These are phyloP conservation scores for Hydrolagus colliei DNA, from an alignment of 2,797 vertebrate genomes.

Conservation along the genomic window DNA sequence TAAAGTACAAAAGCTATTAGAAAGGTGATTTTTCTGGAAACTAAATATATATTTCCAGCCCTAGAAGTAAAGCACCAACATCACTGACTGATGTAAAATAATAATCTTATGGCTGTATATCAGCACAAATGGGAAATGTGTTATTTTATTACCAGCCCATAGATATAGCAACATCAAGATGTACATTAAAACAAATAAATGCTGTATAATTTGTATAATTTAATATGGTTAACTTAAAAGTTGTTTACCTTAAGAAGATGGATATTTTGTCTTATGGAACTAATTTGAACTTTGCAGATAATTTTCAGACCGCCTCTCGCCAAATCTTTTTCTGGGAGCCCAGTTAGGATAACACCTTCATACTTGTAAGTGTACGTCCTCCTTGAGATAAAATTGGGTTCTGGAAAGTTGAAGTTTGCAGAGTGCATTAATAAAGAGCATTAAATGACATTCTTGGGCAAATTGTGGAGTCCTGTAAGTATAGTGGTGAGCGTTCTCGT, in stretches of 20 bases:
- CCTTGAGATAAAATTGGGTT: slow-evolving; percentile 41
- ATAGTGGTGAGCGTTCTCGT: slow-evolving; percentile 29
- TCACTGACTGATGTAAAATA: too few relatives aligned
- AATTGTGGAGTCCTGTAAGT: slow-evolving; percentile 37
- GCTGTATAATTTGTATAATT: too few relatives aligned
- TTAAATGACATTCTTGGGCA: slow-evolving; percentile 35
- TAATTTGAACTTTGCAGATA: slow-evolving; percentile 62
- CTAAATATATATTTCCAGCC: too few relatives aligned
- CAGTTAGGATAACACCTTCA: slow-evolving; percentile 45
- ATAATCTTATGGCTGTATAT: too few relatives aligned
- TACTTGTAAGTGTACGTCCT: slow-evolving; percentile 45
- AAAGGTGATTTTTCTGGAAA: too few relatives aligned
- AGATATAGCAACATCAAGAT: too few relatives aligned
- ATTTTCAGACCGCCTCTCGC: slow-evolving; percentile 65
- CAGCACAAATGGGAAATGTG: too few relatives aligned
- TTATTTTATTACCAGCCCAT: too few relatives aligned
- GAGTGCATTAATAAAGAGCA: slow-evolving; percentile 26
- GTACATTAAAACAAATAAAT: too few relatives aligned
- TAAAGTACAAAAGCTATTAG: too few relatives aligned
- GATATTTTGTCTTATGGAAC: slow-evolving; percentile 45
- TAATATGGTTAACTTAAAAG: not conserved
- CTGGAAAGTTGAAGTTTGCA: slow-evolving; percentile 42
- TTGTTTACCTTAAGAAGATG: slow-evolving; percentile 63
- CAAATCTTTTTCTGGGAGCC: slow-evolving; percentile 61
- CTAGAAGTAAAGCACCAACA: too few relatives aligned